Conservation (phyloP, 2,113 vertebrate species). For the Saguinus midas region DNA sequence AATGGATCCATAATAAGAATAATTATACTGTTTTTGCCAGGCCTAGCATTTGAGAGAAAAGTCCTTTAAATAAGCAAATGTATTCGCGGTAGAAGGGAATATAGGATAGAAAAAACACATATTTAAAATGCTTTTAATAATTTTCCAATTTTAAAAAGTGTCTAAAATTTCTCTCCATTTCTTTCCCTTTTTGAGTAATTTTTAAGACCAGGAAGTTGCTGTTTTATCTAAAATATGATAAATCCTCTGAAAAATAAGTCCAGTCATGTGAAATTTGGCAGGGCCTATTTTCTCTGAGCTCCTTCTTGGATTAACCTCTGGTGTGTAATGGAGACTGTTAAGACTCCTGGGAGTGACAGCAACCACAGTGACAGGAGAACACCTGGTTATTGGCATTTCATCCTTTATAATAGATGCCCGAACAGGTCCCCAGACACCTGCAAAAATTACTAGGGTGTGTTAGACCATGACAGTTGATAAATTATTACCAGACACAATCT, state of each 20-base stretch:
- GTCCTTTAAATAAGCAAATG: fast-evolving
- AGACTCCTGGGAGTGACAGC: conserved; percentile 35
- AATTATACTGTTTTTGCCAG: not conserved
- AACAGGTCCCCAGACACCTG: conserved; percentile 42
- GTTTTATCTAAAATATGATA: conserved; percentile 7
- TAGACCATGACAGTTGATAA: conserved; percentile 65
- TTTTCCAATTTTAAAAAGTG: not conserved
- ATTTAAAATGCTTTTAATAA: not conserved
- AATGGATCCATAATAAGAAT: not conserved
- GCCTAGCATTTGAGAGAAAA: not conserved
- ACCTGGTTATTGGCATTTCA: conserved; percentile 63
- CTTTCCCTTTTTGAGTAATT: not conserved
- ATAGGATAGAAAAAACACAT: not conserved
- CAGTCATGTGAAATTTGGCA: conserved; percentile 4
- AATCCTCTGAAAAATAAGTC: not conserved
- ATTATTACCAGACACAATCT: conserved; percentile 60
- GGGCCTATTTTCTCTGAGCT: not conserved
- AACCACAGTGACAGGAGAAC: conserved; percentile 55
- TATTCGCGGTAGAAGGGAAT: not conserved
- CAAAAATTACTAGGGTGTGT: conserved; percentile 63
- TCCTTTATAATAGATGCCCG: conserved; percentile 35
- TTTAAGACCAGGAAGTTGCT: not conserved
- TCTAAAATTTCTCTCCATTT: not conserved
- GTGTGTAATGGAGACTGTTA: not conserved
- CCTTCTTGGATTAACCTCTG: conserved; percentile 14